Conservation (phyloP, 2,797 vertebrate species). For the Melanotaenia pygmaea region DNA sequence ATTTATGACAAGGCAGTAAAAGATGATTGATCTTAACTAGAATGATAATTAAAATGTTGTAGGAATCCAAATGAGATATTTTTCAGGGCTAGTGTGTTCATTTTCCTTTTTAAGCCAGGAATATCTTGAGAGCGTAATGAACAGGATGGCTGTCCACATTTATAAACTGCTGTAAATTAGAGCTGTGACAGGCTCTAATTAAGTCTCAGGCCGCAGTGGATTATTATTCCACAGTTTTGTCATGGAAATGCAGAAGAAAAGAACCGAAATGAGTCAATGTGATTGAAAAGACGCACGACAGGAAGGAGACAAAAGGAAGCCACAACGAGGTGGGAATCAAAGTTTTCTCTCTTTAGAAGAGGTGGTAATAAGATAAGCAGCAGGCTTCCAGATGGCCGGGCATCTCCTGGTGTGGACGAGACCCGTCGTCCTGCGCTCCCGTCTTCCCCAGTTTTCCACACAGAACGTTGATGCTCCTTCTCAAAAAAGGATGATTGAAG, state of each 20-base stretch:
- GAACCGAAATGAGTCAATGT: constrained; percentile 10
- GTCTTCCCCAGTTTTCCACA: constrained; percentile 1
- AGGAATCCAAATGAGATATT: constrained; percentile 33
- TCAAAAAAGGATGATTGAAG: no score
- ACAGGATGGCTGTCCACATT: constrained; percentile 46
- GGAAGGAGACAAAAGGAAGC: constrained; percentile 33
- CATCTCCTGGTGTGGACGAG: constrained; percentile 35
- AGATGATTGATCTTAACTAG: constrained; percentile 15
- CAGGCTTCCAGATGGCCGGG: constrained; percentile 57
- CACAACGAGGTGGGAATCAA: constrained; percentile 22
- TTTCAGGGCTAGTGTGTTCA: constrained; percentile 26
- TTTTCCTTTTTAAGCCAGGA: constrained; percentile 39
- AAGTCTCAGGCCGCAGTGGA: constrained; percentile 43
- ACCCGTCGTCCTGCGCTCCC: constrained; percentile 29
- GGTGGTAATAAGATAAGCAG: constrained; percentile 53
- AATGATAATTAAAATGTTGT: constrained; percentile 32
- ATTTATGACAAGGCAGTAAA: constrained; percentile 19
- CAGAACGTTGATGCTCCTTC: constrained; percentile 9
- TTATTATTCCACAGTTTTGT: constrained; percentile 49
- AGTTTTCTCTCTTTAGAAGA: constrained; percentile 52
- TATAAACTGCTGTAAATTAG: constrained; percentile 44
- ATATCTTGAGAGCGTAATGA: constrained; percentile 52
- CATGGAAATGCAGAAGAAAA: constrained; percentile 28
- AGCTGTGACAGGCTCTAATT: constrained; percentile 58
- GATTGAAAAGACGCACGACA: constrained; percentile 25